Base-by-base conservation (phyloP, 2,888 invertebrate genomes). In the Drosophila percnosoma region DNA sequence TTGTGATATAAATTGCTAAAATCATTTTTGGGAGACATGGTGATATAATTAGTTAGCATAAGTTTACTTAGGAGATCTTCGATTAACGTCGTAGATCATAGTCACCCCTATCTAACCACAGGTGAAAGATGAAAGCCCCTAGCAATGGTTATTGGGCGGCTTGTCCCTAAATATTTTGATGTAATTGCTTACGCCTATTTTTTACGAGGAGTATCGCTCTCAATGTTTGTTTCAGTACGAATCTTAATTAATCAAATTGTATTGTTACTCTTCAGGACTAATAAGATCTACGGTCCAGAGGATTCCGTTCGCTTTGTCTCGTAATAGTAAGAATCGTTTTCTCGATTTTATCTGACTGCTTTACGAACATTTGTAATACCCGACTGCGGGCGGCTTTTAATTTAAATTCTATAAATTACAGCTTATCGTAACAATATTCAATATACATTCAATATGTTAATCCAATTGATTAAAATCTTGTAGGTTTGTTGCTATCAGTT, bases 381-480 rank as follows among this genome's bases (percentile, higher is more conserved):
- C 11, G 40, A 18, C 8, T 33, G 33, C 0, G 33, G 33, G 33
- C 33, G 33, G 21, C 7, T 7, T 15, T 15, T 15, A 24, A 24
- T 8, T 45, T 15, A 45, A 45, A 8, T 45, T 45, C 1, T 45
- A 15, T 8, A 45, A 24, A 24, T 45, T 24, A 8, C 24, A 8
- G 24, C 24, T 24, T 15, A 24, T 15, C 21, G 21, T 24, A 24
- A 4, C 24, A 15, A 45, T 45, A 45, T 45, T 24, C 21, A 40
- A 45, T 45, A 45, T 45, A 45, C 21, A 45, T 45, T 45, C 15
- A 24, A 45, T 45, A 15, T 24, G 45, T 45, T 45, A 15, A 45
- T 21, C 21, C 45, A 45, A 45, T 45, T 45, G 21, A 21, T 7
- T 15, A 31, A n/a, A n/a, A 52, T 31, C 13, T 52, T n/a, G 52